phyloP scores from a whole-genome alignment of 64 coral and sea anemone genomes.

The Stichodactyla helianthus region DNA sequence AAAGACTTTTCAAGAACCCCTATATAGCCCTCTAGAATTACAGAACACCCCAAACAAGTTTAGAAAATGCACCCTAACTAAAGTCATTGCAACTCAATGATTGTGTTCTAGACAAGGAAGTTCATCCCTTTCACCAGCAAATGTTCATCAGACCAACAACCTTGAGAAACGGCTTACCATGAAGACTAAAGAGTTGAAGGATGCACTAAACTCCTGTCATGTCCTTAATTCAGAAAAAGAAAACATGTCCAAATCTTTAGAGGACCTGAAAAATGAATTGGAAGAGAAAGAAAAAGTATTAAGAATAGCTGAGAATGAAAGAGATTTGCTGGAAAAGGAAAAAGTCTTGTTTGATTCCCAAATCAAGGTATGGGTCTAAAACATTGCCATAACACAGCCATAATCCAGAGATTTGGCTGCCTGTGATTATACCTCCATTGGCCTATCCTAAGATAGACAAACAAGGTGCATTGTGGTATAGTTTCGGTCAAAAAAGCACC shows the following conservation, averaged over 20 bases:
- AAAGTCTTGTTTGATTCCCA: slow-evolving; percentile 83
- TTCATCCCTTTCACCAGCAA: slow-evolving; percentile 45
- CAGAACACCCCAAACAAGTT: too few species aligned
- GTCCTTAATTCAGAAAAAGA: slow-evolving; percentile 60
- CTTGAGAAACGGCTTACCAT: slow-evolving; percentile 69
- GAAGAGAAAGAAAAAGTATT: slow-evolving; percentile 62
- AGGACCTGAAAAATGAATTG: slow-evolving; percentile 62
- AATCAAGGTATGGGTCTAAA: slow-evolving; percentile 54
- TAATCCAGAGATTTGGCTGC: too few species aligned
- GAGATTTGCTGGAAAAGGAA: slow-evolving; percentile 91
- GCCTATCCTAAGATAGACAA: too few species aligned
- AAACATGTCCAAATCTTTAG: slow-evolving; percentile 75
- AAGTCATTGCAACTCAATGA: too few species aligned
- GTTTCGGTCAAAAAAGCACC: too few species aligned
- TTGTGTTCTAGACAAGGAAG: slow-evolving; percentile 23
- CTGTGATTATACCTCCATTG: too few species aligned
- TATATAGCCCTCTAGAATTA: too few species aligned
- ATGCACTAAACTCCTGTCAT: slow-evolving; percentile 74
- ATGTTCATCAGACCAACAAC: slow-evolving; percentile 22
- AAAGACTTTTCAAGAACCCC: too few species aligned
- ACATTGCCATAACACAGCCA: too few species aligned
- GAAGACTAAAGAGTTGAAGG: slow-evolving; percentile 72
- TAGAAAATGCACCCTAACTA: too few species aligned
- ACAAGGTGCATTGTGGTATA: too few species aligned
- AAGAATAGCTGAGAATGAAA: slow-evolving; percentile 73